phyloP scores from a whole-genome alignment of 2,797 vertebrate genomes.

The Nyctalus aviator region DNA sequence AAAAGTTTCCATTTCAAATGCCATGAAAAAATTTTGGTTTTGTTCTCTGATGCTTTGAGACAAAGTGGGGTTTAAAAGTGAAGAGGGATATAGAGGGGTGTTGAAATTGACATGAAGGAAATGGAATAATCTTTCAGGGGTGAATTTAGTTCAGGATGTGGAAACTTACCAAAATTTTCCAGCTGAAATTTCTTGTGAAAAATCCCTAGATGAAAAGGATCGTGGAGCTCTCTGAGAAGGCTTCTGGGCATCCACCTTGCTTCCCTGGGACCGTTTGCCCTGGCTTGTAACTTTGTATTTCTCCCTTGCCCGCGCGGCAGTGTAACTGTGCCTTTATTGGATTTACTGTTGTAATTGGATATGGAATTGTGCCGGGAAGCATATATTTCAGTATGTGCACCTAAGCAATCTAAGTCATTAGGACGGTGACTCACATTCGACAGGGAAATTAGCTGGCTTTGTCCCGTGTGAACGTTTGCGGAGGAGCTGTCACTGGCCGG shows the following conservation, averaged over 20 bases:
- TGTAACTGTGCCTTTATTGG: constrained; percentile 71
- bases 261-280: constrained; percentile 43
- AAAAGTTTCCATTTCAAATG: not conserved
- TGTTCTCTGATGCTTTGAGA: constrained; percentile 77
- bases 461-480: constrained; percentile 65
- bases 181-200: constrained; percentile 41
- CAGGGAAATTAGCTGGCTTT: constrained; percentile 71
- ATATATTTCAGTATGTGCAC: constrained; percentile 70
- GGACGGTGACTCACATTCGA: constrained; percentile 66
- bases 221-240: not conserved
- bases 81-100: constrained; percentile 80
- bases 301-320: constrained; percentile 54
- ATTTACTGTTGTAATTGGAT: constrained; percentile 78
- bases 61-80: constrained; percentile 81
- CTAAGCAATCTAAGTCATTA: constrained; percentile 71
- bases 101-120: constrained; percentile 80
- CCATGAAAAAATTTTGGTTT: constrained; percentile 28
- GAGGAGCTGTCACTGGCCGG: constrained; percentile 41
- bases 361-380: constrained; percentile 77
- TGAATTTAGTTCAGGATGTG: constrained; percentile 64
- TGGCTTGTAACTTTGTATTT: constrained; percentile 52
- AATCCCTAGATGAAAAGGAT: constrained; percentile 26
- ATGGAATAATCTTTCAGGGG: constrained; percentile 75
- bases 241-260: not conserved
- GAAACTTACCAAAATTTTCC: constrained; percentile 32